These are phyloP conservation scores for Chitala chitala DNA, from an alignment of 2,113 vertebrate species.

Conservation along the genomic window DNA sequence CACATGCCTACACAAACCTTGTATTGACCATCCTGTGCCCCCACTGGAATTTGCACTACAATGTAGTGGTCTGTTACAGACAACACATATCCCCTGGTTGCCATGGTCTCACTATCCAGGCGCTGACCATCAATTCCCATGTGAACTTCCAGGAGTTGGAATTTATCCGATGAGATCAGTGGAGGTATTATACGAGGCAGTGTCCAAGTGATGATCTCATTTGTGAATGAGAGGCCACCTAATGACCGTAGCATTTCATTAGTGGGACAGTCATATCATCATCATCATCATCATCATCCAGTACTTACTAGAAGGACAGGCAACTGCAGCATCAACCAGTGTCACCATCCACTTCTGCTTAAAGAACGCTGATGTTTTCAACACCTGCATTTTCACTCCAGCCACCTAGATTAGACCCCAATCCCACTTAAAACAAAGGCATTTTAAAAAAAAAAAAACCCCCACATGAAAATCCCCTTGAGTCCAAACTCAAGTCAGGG, in stretches of 20 bases:
- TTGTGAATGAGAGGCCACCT: constrained; percentile 58
- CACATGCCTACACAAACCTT: constrained; percentile 57
- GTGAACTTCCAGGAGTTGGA: constrained; percentile 52
- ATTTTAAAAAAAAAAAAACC: background rate
- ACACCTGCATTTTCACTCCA: constrained; percentile 61
- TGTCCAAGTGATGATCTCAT: constrained; percentile 64
- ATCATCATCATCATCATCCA: too few species aligned
- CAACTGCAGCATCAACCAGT: constrained; percentile 53
- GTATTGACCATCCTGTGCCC: constrained; percentile 66
- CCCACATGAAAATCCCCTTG: background rate
- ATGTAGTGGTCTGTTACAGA: constrained; percentile 41
- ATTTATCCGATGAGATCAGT: constrained; percentile 37
- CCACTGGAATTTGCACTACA: constrained; percentile 62
- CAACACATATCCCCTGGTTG: constrained; percentile 52
- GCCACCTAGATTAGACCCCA: constrained; percentile 50
- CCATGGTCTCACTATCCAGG: constrained; percentile 49
- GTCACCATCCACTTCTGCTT: constrained; percentile 55
- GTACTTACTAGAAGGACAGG: constrained; percentile 57
- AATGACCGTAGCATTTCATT: background rate
- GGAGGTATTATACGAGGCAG: constrained; percentile 60
- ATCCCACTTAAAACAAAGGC: background rate
- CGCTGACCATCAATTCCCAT: constrained; percentile 64
- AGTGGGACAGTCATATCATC: too few species aligned
- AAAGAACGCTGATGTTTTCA: constrained; percentile 65
- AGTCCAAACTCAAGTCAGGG: background rate